Base-by-base conservation (phyloP, 1,140 invertebrate genomes). In the Himalopsyche phryganea region DNA sequence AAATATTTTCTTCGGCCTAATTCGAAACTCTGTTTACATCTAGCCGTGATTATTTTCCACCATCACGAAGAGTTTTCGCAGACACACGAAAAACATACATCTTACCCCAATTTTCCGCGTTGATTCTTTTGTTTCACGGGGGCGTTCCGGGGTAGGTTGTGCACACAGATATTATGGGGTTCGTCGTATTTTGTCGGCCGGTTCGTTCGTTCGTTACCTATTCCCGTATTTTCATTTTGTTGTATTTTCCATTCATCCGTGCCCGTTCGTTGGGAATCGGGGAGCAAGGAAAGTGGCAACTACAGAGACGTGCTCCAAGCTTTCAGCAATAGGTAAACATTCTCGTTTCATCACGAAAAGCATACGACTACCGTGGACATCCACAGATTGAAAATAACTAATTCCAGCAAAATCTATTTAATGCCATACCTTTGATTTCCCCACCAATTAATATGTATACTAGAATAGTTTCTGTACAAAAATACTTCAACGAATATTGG, bases 31-130 rank as follows among this genome's bases (percentile, higher is more conserved):
- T 61, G 54, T 61, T 61, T 61, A 61, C 56, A 55, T 56, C 36
- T 47, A 44, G 38, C 18, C 32, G 13, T 36, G 53, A 61, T 57
- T 61, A 61, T 61, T 56, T 53, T 40, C 38, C 41, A 20, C 48
- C 48, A n/a, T 2, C 44, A 33, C 14, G 18, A 41, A 23, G 41
- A 41, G 23, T 41, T 20, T 38, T 42, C 50, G 13, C 48, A 50
- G 35, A 18, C 36, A 6, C 28, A 36, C 11, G 38, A 23, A 51
- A 40, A 51, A 44, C 55, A 63, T 59, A 63, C 61, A 56, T 63
- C 61, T 63, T 59, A 55, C 56, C 61, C 61, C 61, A 63, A 63
- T 63, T 63, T 63, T 63, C 56, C 61, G 56, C 61, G 61, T 52
- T 59, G 61, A 59, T 59, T 63, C 61, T 62, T 62, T 59, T 61